These are phyloP conservation scores for Onthophagus sagittarius DNA, from an alignment of 2,888 invertebrate species.

Conservation along the genomic window DNA sequence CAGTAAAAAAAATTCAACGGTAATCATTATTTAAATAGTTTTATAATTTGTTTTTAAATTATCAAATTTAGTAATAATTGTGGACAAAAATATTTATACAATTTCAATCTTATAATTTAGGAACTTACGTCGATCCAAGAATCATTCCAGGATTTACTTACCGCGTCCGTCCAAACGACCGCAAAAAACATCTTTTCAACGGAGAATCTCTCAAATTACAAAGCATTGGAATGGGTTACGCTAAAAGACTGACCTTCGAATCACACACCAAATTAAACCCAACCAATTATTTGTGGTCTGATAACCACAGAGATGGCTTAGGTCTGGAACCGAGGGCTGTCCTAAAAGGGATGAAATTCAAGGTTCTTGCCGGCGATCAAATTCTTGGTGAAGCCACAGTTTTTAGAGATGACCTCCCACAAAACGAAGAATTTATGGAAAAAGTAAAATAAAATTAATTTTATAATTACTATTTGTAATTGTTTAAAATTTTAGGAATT, in stretches of 20 bases:
- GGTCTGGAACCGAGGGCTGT: constrained; percentile 67
- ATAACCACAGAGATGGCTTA: constrained; percentile 68
- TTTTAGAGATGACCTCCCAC: constrained; percentile 64
- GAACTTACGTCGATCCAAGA: constrained; percentile 69
- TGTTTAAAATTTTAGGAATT: constrained; percentile 36
- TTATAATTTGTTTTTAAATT: no score
- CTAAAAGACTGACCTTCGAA: constrained; percentile 69
- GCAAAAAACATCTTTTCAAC: constrained; percentile 61
- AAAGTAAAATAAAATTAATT: constrained; percentile 43
- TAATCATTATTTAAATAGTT: no score
- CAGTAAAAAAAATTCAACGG: no score
- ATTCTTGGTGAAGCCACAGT: constrained; percentile 63
- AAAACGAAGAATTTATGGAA: constrained; percentile 62
- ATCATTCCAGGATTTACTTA: constrained; percentile 72
- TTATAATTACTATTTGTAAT: not conserved
- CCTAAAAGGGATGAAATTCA: constrained; percentile 63
- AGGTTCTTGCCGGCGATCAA: constrained; percentile 56
- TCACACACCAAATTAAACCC: constrained; percentile 59
- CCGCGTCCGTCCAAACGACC: constrained; percentile 64
- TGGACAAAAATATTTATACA: not conserved
- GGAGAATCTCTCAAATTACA: constrained; percentile 61
- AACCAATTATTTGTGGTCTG: constrained; percentile 74
- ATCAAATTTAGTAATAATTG: no score
- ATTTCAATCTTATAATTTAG: constrained; percentile 45
- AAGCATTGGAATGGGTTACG: constrained; percentile 71